A percentile compares a stretch with the other conserved stretches of the same genome.
These are phyloP conservation scores for Chelonoidis abingdonii DNA, from an alignment of 2,113 vertebrate species.

Conservation along the genomic window DNA sequence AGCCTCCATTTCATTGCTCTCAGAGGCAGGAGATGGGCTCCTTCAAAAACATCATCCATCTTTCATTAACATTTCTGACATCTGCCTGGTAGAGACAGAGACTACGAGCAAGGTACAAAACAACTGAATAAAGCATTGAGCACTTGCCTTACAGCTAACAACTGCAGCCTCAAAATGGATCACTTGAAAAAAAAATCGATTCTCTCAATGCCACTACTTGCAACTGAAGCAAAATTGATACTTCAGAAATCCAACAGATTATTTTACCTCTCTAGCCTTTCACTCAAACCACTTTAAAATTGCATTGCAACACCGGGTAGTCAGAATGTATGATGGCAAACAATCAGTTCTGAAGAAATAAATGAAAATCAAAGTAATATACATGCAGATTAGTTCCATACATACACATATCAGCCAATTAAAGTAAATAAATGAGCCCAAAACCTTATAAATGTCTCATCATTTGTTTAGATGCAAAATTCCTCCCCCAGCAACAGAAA, in stretches of 20 bases:
- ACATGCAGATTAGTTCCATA: background rate
- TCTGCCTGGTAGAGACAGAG: background rate
- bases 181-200: background rate
- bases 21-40: background rate
- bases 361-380: background rate
- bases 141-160: background rate
- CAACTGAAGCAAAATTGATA: background rate
- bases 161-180: background rate
- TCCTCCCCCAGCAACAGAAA: background rate
- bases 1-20: background rate
- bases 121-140: background rate
- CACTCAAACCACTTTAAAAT: constrained; percentile 2
- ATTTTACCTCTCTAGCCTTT: background rate
- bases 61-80: background rate
- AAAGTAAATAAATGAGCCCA: background rate
- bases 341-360: background rate
- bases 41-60: background rate
- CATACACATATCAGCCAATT: background rate
- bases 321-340: background rate
- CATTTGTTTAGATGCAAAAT: background rate
- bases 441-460: background rate
- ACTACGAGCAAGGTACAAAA: background rate
- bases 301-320: background rate
- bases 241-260: background rate
- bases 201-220: background rate